These are phyloP conservation scores for Argyra leucocephala DNA, from an alignment of 2,888 invertebrate genomes.

Conservation along the genomic window DNA sequence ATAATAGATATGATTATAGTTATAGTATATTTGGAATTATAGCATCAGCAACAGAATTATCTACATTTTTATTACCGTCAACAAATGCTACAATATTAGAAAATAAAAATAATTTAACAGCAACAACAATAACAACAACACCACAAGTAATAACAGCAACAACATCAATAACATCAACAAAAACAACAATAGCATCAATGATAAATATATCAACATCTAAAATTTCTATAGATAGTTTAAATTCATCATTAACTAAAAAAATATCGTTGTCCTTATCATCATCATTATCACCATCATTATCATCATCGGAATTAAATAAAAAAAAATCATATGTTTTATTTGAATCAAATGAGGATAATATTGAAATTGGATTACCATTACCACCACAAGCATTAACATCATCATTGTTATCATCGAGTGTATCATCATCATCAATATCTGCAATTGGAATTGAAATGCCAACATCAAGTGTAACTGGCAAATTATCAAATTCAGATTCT, in stretches of 20 bases:
- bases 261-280: neutral
- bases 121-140: neutral
- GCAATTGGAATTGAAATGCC: neutral
- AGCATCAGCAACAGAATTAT: neutral
- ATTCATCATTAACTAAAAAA: neutral
- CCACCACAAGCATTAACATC: slow-evolving; percentile 4
- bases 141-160: slow-evolving; percentile 19
- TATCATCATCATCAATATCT: neutral
- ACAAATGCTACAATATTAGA: neutral
- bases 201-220: slow-evolving; percentile 14
- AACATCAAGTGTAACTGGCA: neutral
- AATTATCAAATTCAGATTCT: neutral
- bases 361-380: neutral
- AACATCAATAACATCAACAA: slow-evolving; percentile 18
- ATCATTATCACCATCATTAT: neutral
- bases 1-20: neutral
- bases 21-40: slow-evolving; percentile 2
- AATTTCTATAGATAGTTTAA: no score
- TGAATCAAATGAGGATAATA: slow-evolving; percentile 1
- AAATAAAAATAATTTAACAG: neutral
- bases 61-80: neutral
- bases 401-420: neutral
- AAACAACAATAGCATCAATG: slow-evolving; percentile 16
- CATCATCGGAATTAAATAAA: neutral
- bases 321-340: neutral